Percentiles rank a stretch among this genome's conserved stretches.
These are phyloP conservation scores for Rhizomys pruinosus DNA, from an alignment of 2,113 vertebrate species.

Conservation along the genomic window DNA sequence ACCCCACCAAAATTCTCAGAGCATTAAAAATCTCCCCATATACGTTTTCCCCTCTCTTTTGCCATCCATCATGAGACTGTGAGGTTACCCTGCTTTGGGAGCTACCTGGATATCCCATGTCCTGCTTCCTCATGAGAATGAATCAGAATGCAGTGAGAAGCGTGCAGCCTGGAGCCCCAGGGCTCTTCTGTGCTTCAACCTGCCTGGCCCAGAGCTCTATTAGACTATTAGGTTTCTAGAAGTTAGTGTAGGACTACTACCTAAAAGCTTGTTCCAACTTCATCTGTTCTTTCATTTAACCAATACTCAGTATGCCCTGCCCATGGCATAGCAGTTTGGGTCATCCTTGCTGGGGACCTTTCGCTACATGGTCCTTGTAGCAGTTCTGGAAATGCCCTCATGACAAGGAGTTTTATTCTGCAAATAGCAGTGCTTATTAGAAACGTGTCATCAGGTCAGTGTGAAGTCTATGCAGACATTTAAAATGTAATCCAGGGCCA, in stretches of 20 bases:
- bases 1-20: not conserved
- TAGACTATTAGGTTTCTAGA: not conserved
- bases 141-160: not conserved
- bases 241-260: not conserved
- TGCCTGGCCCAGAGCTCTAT: not conserved
- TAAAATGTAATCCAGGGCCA: not conserved
- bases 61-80: not conserved
- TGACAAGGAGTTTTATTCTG: not conserved
- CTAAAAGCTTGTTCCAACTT: not conserved
- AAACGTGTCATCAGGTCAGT: not conserved
- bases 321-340: too few relatives aligned
- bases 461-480: not conserved
- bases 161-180: not conserved
- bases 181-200: too few relatives aligned
- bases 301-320: rapidly evolving
- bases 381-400: not conserved
- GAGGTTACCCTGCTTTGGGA: not conserved
- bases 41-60: not conserved
- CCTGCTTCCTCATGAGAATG: not conserved
- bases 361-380: not conserved
- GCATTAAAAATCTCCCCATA: not conserved
- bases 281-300: not conserved
- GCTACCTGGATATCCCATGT: rapidly evolving
- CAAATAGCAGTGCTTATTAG: not conserved
- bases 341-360: not conserved